Evolutionary conservation across 2,113 vertebrate species (phyloP), one percentile per base, ranked within the genome.

Genomic region (Hippoglossus stenolepis): DNA sequence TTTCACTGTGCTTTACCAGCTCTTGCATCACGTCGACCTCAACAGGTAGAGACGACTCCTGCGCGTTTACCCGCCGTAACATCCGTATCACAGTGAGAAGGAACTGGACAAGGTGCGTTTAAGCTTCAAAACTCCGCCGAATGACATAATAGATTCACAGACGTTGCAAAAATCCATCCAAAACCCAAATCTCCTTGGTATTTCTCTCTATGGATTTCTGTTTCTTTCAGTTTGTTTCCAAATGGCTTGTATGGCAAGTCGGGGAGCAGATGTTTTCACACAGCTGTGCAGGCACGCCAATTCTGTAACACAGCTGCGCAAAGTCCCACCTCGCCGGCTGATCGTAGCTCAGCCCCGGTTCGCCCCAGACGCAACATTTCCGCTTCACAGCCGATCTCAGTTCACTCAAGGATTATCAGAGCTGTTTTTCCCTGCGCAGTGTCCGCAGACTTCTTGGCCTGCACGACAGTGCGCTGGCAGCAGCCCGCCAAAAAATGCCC

Each of bases 191-290:
- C 35, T 73, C 70, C 23, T 6, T 49, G 28, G 15, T 54, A 31
- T 67, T 82, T 26, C 38, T 82, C 77, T 73, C 64, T 81, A 18
- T 73, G 28, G 64, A 49, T 56, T 67, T 70, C 63, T 49, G 0
- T 72, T 81, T 60, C 65, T 79, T 70, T 82, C 35, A 26, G 59
- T 70, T 61, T 67, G 38, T 80, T 82, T 87, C 81, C 66, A 75
- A 85, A 60, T 58, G 61, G 53, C 77, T 86, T 66, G 59, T 85
- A 60, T 76, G 53, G 75, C 64, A 71, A 82, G 73, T 23, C 77
- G 76, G 73, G 69, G 54, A 88, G 77, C 82, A 92, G 89, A 88
- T 91, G 87, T 90, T 82, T 79, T 88, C 77, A 74, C 74, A 81
- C 89, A 88, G 90, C 77, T 90, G 88, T 79, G 64, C 72, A 78